Evolutionary conservation across 2,888 invertebrate genomes (phyloP).

Genomic region (Sminthurinus aureus): DNA sequence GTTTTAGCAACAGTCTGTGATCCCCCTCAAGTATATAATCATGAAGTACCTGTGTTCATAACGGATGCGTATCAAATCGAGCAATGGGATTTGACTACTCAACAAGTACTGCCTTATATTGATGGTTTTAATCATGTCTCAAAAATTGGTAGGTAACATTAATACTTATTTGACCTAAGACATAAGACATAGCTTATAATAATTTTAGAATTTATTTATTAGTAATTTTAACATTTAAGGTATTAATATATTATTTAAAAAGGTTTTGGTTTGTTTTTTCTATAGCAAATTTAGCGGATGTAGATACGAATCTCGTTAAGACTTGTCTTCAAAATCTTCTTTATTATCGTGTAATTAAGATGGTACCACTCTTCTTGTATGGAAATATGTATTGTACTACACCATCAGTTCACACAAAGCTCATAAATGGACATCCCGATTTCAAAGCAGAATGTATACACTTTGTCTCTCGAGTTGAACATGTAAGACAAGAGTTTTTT

Average conservation of each 20-base stretch:
- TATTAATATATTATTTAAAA: no score
- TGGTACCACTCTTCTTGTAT: conserved; percentile 84
- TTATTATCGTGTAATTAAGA: conserved; percentile 75
- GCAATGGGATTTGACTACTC: conserved; percentile 92
- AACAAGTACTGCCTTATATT: conserved; percentile 87
- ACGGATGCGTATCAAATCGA: conserved; percentile 72
- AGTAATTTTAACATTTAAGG: no score
- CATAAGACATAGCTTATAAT: no score
- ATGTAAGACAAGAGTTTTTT: conserved; percentile 60
- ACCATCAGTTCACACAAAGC: conserved; percentile 66
- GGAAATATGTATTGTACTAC: conserved; percentile 85
- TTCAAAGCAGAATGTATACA: conserved; percentile 77
- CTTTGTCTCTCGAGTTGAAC: conserved; percentile 75
- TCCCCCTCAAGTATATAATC: conserved; percentile 81
- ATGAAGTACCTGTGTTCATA: conserved; percentile 88
- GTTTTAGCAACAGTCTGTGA: conserved; percentile 77
- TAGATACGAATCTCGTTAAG: conserved; percentile 92
- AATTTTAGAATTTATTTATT: no score
- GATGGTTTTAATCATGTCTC: conserved; percentile 93
- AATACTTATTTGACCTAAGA: no score
- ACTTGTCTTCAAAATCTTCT: conserved; percentile 92
- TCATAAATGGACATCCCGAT: conserved; percentile 72
- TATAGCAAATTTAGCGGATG: conserved; percentile 75
- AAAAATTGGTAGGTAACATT: conserved; percentile 69
- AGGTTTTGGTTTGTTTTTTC: not conserved